Base-by-base conservation (phyloP, 2,113 vertebrate species). In the Platycercus adscitus region DNA sequence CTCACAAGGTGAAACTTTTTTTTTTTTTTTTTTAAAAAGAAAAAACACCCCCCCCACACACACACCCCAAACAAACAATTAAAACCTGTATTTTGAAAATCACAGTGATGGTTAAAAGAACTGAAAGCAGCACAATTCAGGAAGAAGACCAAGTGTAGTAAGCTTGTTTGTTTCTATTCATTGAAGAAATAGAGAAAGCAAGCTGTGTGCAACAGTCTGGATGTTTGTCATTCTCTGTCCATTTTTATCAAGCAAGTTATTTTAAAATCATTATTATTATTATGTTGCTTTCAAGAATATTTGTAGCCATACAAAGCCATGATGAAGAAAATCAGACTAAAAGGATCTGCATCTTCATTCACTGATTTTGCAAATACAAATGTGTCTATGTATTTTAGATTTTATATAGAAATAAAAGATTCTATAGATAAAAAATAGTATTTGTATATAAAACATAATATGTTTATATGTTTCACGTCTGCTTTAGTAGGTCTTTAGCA, bases 161-260 rank as follows among this genome's bases (percentile, higher is more conserved):
- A 76, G 31, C 9, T 85, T 28, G 23, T 56, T 79, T 28, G 43
- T 84, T 77, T 68, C 28, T 70, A 5, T 50, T 80, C 4, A 52
- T 26, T 72, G 43, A 39, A 61, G 19, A 69, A 82, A 50, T 39
- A 13, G 61, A 31, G 37, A 69, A 41, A 77, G 25, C 11, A 58
- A 53, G 4, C 6, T 37, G 5, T 46, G 9, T 73, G 14, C 23
- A 47, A 3, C 2, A 3, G 17, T 73, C 44, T 55, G 0, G 7
- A 11, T 53, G 4, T 12, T 18, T 70, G 43, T 29, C 7, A 16
- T 39, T 84, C 41, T 77, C 21, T n/a, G 10, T 37, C 43, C 0
- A 3, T 65, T 79, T 68, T 61, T 56, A 6, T 82, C 25, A 58
- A n/a, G 20, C 33, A 58, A 23, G 12, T 28, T 61, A 26, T 49